Conservation (phyloP, 2,113 vertebrate genomes). For the Sprattus sprattus region DNA sequence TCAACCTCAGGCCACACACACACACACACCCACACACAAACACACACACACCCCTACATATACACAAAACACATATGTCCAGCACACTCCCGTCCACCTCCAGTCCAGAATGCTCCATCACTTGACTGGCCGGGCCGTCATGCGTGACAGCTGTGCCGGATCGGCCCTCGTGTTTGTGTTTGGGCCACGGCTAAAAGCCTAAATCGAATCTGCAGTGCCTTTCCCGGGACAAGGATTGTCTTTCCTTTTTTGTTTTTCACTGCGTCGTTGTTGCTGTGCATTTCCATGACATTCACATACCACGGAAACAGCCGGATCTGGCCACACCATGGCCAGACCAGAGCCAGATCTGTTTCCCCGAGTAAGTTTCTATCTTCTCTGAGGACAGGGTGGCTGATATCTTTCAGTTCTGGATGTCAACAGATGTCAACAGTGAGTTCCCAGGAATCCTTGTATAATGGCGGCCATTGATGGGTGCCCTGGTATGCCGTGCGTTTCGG, state of each 20-base stretch:
- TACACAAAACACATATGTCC: not conserved
- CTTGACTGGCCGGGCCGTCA: slow-evolving; percentile 41
- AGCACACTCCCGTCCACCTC: not conserved
- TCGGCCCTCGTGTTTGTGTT: slow-evolving; percentile 39
- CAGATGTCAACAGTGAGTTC: slow-evolving; percentile 32
- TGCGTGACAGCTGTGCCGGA: slow-evolving; percentile 27
- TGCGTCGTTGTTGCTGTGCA: slow-evolving; percentile 11
- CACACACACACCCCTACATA: not conserved
- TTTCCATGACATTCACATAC: not conserved
- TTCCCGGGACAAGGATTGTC: slow-evolving; percentile 22
- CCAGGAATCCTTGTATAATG: not conserved
- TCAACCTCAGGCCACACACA: not conserved
- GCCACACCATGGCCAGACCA: not conserved
- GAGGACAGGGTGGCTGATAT: not conserved
- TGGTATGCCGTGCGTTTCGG: not conserved
- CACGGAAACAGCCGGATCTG: not conserved
- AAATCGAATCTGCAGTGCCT: slow-evolving; percentile 36
- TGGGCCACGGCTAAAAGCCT: not conserved
- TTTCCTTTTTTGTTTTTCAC: slow-evolving; percentile 20
- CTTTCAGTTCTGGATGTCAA: slow-evolving; percentile 25
- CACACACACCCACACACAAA: not conserved
- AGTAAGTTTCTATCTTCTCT: not conserved
- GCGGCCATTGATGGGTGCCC: not conserved
- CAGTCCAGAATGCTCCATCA: not conserved
- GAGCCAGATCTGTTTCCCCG: not conserved